Evolutionary conservation across 2,113 vertebrate species (phyloP).

Genomic region (Zosterops hypoxanthus): DNA sequence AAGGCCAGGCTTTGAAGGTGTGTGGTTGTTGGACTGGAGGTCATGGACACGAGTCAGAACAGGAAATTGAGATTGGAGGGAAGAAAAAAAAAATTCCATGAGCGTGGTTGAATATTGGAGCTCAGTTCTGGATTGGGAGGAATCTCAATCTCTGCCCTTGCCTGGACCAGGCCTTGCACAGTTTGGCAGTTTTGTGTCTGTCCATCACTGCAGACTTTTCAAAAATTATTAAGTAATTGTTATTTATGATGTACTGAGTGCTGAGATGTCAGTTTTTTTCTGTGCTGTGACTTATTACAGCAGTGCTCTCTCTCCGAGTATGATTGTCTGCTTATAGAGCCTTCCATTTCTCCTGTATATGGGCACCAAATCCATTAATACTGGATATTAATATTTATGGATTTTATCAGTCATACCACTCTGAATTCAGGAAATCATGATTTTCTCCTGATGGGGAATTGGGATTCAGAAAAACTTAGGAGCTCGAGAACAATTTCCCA

Average conservation of each 20-base stretch:
- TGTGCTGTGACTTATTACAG: not conserved
- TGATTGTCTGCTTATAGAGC: not conserved
- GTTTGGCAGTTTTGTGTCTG: not conserved
- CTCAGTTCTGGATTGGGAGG: not conserved
- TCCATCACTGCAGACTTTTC: not conserved
- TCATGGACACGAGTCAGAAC: rapidly evolving
- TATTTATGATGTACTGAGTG: not conserved
- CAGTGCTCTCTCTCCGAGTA: not conserved
- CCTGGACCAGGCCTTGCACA: not conserved
- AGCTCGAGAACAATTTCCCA: not conserved
- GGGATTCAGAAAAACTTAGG: not conserved
- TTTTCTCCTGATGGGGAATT: not conserved
- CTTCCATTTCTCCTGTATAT: not conserved
- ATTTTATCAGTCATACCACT: not conserved
- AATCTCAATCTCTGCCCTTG: not conserved
- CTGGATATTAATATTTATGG: not conserved
- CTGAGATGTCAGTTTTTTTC: not conserved
- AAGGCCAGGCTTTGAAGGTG: not conserved
- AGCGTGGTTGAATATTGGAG: not conserved
- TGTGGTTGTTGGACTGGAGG: not conserved
- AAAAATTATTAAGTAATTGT: not conserved
- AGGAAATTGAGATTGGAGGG: not conserved
- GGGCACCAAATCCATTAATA: not conserved
- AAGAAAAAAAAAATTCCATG: not conserved
- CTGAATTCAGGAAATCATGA: not conserved